phyloP scores from a whole-genome alignment of 2,888 invertebrate species.

The Pomacea canaliculata region DNA sequence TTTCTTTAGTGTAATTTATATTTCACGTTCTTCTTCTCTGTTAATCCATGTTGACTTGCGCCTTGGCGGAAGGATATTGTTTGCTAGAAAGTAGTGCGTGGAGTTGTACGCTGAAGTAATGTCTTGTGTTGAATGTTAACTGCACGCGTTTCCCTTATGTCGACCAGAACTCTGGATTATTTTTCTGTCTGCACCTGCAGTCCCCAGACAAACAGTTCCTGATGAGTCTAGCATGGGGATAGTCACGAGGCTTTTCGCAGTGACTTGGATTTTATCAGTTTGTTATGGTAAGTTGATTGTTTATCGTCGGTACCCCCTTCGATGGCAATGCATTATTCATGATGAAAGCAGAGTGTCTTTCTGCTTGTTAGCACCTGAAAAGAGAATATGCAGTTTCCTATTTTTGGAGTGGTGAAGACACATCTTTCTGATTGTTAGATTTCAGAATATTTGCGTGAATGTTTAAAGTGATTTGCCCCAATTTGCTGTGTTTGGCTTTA shows the following conservation, averaged over 20 bases:
- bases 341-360: neutral
- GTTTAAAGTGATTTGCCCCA: neutral
- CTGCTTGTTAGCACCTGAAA: neutral
- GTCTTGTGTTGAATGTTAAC: conserved; percentile 15
- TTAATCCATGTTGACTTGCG: conserved; percentile 15
- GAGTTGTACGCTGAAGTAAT: conserved; percentile 10
- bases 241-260: conserved; percentile 20
- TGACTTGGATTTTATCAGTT: conserved; percentile 30
- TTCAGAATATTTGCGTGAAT: too few relatives aligned
- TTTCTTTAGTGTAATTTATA: too few relatives aligned
- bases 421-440: too few relatives aligned
- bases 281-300: conserved; percentile 32
- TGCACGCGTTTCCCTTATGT: conserved; percentile 20
- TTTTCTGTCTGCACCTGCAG: neutral
- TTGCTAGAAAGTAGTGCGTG: conserved; percentile 17
- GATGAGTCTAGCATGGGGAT: conserved; percentile 26
- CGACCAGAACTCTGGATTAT: conserved; percentile 18
- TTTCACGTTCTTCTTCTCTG: conserved; percentile 10
- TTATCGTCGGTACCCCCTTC: conserved; percentile 1
- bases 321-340: conserved; percentile 28
- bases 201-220: conserved; percentile 13
- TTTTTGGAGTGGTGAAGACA: too few relatives aligned
- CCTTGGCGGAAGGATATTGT: conserved; percentile 1
- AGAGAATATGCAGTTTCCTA: too few relatives aligned
- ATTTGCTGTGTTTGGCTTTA: conserved; percentile 5